phyloP scores from a whole-genome alignment of 2,113 vertebrate genomes.

The Indri indri region DNA sequence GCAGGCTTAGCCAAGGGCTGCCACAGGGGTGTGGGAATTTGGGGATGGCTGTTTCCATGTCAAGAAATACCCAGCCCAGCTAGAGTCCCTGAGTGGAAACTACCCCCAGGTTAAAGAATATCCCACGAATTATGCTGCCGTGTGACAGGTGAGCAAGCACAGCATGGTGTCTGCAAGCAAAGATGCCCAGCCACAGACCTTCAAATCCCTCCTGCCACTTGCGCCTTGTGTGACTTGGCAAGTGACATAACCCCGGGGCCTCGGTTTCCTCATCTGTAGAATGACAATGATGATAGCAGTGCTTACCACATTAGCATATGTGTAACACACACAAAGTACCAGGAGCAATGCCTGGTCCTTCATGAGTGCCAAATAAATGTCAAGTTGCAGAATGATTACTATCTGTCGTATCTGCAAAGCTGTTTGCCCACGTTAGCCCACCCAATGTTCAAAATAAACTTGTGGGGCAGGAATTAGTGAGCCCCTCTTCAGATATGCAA shows the following conservation, averaged over 20 bases:
- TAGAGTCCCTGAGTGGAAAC: neutral
- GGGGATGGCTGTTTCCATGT: neutral
- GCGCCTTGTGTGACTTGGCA: neutral
- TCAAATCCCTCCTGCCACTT: neutral
- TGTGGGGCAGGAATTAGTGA: accelerated
- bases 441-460: accelerated
- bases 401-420: neutral
- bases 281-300: accelerated
- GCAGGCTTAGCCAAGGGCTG: neutral
- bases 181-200: neutral
- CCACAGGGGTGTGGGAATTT: neutral
- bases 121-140: accelerated
- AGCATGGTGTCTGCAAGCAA: accelerated
- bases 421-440: no score
- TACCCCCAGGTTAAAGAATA: neutral
- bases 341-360: no score
- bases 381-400: accelerated
- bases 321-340: accelerated
- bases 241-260: neutral
- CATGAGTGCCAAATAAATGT: accelerated
- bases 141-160: neutral
- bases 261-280: neutral
- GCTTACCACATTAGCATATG: neutral
- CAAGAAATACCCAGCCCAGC: neutral
- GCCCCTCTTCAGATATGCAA: neutral